Evolutionary conservation across 2,797 vertebrate species (phyloP).

Genomic region (Podargus strigoides): DNA sequence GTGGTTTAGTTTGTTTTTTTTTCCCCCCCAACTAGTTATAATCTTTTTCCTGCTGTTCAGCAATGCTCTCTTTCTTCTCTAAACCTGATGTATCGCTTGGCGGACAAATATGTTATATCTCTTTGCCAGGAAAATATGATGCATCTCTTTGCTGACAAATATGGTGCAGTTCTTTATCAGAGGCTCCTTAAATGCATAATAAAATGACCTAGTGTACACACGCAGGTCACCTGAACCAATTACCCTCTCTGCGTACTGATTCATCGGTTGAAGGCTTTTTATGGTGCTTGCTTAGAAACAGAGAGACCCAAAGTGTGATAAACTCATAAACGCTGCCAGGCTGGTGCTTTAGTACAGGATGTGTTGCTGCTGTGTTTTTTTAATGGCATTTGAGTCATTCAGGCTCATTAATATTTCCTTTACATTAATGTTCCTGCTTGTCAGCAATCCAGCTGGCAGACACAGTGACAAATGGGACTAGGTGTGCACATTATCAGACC

Average conservation of each 20-base stretch:
- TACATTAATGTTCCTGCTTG: background rate
- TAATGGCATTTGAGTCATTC: conserved; percentile 19
- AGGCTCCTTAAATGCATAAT: conserved; percentile 24
- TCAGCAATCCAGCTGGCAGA: background rate
- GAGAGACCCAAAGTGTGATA: background rate
- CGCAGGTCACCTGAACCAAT: background rate
- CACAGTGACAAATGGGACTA: background rate
- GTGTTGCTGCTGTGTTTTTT: background rate
- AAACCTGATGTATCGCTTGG: background rate
- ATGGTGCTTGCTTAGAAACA: conserved; percentile 41
- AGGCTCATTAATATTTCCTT: conserved; percentile 10
- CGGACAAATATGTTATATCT: background rate
- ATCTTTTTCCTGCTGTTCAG: background rate
- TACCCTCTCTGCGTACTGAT: conserved; percentile 15
- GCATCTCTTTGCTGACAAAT: background rate
- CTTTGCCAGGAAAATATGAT: background rate
- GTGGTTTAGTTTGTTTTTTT: background rate
- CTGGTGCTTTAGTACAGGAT: background rate
- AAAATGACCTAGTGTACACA: background rate
- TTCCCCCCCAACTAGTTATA: background rate
- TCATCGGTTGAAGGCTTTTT: conserved; percentile 38
- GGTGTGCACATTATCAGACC: background rate
- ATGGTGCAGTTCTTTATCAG: background rate
- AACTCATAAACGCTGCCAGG: conserved; percentile 11
- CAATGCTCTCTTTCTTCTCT: background rate